Evolutionary conservation across 2,888 invertebrate species (phyloP).

Genomic region (Eupithecia centaureata): DNA sequence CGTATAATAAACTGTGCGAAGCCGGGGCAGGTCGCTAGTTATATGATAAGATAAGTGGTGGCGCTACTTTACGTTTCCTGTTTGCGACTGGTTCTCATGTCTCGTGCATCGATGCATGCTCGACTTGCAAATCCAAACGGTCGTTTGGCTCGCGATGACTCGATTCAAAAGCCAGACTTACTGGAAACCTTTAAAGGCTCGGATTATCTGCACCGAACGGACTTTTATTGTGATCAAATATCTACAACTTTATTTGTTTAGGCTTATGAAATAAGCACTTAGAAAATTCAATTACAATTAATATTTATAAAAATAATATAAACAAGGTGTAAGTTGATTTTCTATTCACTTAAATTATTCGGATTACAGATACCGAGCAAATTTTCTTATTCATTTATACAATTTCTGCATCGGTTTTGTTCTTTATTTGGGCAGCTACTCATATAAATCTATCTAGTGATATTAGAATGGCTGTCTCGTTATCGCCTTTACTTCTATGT

Average conservation of each 20-base stretch:
- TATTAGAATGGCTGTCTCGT: neutral
- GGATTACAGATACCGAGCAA: no score
- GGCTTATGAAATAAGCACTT: no score
- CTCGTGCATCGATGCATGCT: constrained; percentile 6
- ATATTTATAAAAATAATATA: no score
- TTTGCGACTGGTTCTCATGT: no score
- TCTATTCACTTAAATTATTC: no score
- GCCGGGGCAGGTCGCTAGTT: no score
- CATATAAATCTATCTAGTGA: neutral
- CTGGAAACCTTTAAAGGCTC: constrained; percentile 14
- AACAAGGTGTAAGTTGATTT: no score
- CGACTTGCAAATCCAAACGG: constrained; percentile 20
- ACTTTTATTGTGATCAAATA: neutral
- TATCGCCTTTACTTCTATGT: neutral
- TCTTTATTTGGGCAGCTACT: neutral
- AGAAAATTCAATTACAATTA: no score
- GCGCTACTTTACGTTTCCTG: no score
- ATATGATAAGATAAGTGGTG: no score
- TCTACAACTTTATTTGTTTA: no score
- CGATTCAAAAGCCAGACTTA: constrained; percentile 29
- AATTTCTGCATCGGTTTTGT: neutral
- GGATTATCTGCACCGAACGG: neutral
- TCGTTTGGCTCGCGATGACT: constrained; percentile 25
- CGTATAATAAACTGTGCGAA: no score
- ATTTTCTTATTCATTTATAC: neutral